phyloP scores from a whole-genome alignment of 2,797 vertebrate genomes.

The Mionectes olivaceus region DNA sequence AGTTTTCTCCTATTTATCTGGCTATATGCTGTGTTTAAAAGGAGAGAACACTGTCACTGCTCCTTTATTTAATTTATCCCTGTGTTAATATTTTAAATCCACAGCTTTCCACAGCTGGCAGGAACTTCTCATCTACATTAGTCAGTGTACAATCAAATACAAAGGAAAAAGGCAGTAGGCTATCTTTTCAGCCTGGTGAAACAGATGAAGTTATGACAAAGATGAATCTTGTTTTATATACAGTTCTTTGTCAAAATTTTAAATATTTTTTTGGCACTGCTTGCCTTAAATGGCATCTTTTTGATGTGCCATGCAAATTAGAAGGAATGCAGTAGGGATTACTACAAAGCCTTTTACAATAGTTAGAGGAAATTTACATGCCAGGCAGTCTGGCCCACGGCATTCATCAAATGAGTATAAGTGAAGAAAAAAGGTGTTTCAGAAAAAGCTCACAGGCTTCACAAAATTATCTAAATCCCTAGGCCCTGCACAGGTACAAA shows the following conservation, averaged over 20 bases:
- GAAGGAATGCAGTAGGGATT: background rate
- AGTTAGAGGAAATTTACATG: background rate
- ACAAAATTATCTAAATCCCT: background rate
- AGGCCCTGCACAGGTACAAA: background rate
- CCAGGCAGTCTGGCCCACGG: background rate
- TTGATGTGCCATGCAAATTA: background rate
- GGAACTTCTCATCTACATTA: background rate
- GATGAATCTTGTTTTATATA: background rate
- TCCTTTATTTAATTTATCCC: background rate
- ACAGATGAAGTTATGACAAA: background rate
- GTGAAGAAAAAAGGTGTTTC: too few relatives aligned
- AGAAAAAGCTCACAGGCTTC: background rate
- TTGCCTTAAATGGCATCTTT: background rate
- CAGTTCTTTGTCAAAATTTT: background rate
- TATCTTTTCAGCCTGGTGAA: background rate
- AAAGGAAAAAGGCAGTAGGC: background rate
- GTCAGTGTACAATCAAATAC: background rate
- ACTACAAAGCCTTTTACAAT: background rate
- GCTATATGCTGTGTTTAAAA: background rate
- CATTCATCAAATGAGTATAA: accelerated
- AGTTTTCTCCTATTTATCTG: background rate
- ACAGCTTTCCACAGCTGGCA: background rate
- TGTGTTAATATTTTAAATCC: background rate
- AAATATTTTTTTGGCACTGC: background rate
- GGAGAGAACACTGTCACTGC: background rate